These are phyloP conservation scores for Molothrus aeneus DNA, from an alignment of 2,797 vertebrate genomes.

Conservation along the genomic window DNA sequence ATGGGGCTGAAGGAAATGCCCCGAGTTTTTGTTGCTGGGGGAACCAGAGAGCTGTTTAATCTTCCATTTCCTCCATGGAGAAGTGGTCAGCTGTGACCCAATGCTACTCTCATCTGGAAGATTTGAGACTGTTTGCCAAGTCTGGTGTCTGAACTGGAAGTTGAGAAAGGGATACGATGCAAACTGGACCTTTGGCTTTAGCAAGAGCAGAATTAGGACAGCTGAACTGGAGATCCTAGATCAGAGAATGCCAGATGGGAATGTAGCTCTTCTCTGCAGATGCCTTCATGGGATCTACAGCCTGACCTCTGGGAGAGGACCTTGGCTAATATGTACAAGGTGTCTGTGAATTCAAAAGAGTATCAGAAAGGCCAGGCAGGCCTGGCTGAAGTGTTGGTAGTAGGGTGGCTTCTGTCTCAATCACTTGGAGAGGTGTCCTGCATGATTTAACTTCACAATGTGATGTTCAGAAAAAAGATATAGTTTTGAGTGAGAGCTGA, in stretches of 20 bases:
- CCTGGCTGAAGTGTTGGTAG: neutral
- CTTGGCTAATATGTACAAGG: fast-evolving
- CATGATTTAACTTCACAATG: neutral
- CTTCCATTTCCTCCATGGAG: neutral
- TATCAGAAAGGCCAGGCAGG: neutral
- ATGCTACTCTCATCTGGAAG: neutral
- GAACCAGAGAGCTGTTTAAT: neutral
- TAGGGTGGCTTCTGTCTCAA: neutral
- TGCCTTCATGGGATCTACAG: neutral
- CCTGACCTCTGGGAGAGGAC: neutral
- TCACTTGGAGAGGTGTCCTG: neutral
- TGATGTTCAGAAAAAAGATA: neutral
- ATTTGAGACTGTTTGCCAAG: neutral
- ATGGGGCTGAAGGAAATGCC: neutral
- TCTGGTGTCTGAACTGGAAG: neutral
- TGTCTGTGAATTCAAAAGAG: neutral
- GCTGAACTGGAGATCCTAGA: neutral
- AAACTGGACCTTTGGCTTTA: neutral
- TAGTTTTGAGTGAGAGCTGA: neutral
- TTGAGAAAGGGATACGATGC: neutral
- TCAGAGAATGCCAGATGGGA: neutral
- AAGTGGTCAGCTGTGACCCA: neutral
- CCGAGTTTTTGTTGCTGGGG: neutral
- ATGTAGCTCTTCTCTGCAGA: neutral
- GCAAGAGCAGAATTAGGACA: neutral